Conservation (phyloP, 2,888 invertebrate genomes). For the Selenia dentaria region DNA sequence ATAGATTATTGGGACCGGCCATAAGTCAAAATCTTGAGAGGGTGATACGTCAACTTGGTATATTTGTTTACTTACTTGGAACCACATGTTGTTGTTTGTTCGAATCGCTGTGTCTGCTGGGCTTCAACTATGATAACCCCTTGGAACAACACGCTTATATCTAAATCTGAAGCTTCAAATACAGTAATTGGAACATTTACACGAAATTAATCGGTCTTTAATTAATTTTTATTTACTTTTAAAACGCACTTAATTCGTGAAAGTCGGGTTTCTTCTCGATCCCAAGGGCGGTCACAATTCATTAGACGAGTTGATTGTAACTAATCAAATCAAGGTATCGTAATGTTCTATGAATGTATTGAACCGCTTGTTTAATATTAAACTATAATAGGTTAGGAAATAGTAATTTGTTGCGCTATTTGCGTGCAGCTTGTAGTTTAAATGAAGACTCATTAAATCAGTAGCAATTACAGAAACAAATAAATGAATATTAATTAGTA, state of each 20-base stretch:
- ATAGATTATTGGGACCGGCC: no score
- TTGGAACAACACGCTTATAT: slow-evolving; percentile 47
- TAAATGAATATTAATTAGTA: no score
- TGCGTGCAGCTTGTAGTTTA: background rate
- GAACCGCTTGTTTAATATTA: background rate
- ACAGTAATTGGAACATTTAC: slow-evolving; percentile 41
- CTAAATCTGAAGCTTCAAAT: slow-evolving; percentile 26
- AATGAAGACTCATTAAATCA: no score
- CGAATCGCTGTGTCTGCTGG: slow-evolving; percentile 50
- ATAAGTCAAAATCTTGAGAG: no score
- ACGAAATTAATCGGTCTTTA: slow-evolving; percentile 43
- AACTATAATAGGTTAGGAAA: slow-evolving; percentile 3
- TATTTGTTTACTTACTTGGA: slow-evolving; percentile 48
- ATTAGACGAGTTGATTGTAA: slow-evolving; percentile 44
- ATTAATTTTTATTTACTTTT: slow-evolving; percentile 30
- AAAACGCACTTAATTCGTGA: slow-evolving; percentile 44
- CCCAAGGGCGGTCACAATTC: slow-evolving; percentile 48
- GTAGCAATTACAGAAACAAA: no score
- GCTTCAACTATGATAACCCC: slow-evolving; percentile 49
- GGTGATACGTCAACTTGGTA: no score
- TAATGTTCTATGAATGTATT: slow-evolving; percentile 18
- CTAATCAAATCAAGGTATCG: slow-evolving; percentile 36
- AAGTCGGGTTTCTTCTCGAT: slow-evolving; percentile 49
- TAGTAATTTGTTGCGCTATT: background rate
- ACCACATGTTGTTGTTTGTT: slow-evolving; percentile 56